These are phyloP conservation scores for Oligia strigilis DNA, from an alignment of 2,888 invertebrate species.

Conservation along the genomic window DNA sequence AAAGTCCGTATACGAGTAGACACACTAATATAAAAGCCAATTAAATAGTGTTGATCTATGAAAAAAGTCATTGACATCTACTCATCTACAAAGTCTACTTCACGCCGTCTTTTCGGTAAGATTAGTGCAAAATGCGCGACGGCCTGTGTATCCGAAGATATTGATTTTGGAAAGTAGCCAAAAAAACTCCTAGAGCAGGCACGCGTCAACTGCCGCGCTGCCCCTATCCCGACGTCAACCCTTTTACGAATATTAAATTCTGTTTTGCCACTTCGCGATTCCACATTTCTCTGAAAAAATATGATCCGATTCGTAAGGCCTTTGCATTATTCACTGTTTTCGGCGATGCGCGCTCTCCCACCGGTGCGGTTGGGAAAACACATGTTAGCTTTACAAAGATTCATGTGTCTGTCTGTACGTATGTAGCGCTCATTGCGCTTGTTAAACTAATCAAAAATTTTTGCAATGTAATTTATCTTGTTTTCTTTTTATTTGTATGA, in stretches of 20 bases:
- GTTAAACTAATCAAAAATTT: conserved; percentile 34
- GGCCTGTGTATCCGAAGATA: conserved; percentile 88
- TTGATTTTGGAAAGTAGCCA: conserved; percentile 90
- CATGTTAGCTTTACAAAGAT: conserved; percentile 55
- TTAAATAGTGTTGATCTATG: not conserved
- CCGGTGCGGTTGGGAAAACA: conserved; percentile 57
- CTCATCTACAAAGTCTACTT: conserved; percentile 59
- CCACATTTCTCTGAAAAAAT: conserved; percentile 86
- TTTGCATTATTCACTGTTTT: conserved; percentile 86
- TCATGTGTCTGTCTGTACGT: conserved; percentile 40
- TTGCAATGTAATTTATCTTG: conserved; percentile 17
- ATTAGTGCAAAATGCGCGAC: conserved; percentile 89
- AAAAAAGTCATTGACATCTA: conserved; percentile 38
- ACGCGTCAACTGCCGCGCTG: conserved; percentile 89
- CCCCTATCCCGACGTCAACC: conserved; percentile 88
- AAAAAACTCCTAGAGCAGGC: conserved; percentile 88
- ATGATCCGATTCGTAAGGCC: conserved; percentile 84
- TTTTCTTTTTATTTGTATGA: conserved; percentile 37
- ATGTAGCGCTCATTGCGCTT: conserved; percentile 22
- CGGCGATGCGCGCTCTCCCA: conserved; percentile 72
- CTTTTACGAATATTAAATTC: conserved; percentile 91
- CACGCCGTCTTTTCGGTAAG: conserved; percentile 79
- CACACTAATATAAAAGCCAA: not conserved
- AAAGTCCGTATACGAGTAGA: not conserved
- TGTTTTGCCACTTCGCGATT: conserved; percentile 90